Evolutionary conservation across 2,797 vertebrate species (phyloP).

Genomic region (Ceyx erithaca): DNA sequence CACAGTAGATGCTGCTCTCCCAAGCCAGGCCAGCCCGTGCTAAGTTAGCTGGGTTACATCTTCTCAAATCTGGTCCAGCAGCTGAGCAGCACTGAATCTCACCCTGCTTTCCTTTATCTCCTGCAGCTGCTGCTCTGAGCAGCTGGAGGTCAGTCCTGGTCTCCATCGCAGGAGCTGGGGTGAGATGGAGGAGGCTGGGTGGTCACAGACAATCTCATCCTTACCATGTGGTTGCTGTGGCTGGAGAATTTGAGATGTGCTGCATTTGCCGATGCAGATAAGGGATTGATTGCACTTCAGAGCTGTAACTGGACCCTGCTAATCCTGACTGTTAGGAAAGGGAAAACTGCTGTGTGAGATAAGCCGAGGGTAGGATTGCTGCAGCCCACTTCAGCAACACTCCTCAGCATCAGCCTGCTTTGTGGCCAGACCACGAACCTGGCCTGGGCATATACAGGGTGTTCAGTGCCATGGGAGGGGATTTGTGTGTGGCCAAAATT

Average conservation of each 20-base stretch:
- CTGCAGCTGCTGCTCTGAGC: background rate
- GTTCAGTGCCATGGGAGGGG: background rate
- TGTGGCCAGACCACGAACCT: background rate
- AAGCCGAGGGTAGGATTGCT: slow-evolving; percentile 25
- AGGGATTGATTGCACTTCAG: slow-evolving; percentile 41
- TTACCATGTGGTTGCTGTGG: accelerated
- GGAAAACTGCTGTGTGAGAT: slow-evolving; percentile 54
- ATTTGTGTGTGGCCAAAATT: background rate
- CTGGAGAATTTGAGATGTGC: background rate
- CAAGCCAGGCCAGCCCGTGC: background rate
- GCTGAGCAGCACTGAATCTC: background rate
- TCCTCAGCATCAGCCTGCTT: background rate
- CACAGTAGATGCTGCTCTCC: background rate
- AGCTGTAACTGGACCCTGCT: slow-evolving; percentile 56
- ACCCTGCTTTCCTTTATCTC: background rate
- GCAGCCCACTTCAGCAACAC: background rate
- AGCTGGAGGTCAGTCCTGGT: background rate
- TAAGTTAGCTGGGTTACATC: background rate
- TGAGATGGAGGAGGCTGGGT: background rate
- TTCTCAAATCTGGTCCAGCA: background rate
- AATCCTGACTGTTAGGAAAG: slow-evolving; percentile 58
- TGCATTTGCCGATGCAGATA: slow-evolving; percentile 16
- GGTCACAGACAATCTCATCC: accelerated
- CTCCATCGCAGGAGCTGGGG: background rate
- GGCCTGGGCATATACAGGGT: background rate